Evolutionary conservation across 1,140 invertebrate species (phyloP), one percentile per base, ranked within the genome.

Genomic region (Anoplolepis gracilipes): DNA sequence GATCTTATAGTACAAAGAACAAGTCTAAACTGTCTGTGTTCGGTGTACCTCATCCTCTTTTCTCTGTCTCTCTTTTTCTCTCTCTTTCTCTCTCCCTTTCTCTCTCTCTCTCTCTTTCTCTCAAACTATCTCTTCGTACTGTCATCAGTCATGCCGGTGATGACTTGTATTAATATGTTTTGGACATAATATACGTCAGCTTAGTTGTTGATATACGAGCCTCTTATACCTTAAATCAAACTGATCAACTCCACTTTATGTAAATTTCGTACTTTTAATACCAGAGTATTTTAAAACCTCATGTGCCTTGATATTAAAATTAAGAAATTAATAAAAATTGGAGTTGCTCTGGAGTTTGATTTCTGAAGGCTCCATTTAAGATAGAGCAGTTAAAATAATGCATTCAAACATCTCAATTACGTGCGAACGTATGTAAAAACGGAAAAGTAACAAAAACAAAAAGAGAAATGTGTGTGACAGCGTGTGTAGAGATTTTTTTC

Each of bases 1-100:
- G 62, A 73, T 89, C 62, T 90, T 87, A 87, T 90, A 90, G 88
- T 90, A 90, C 88, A 90, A 90, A 90, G 64, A 84, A 81, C 88
- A 90, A 87, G 64, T 87, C 84, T 84, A 85, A 87, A 90, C 79
- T 87, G 88, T 90, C 88, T 87, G 85, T 90, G 86, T 90, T 90
- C 82, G 65, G 59, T 90, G 85, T 90, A 89, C 30, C 39, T 85
- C 36, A 78, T 85, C n/a, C 36, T 55, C 42, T 62, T 73, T 42
- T 59, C 69, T n/a, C n/a, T n/a, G n/a, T n/a, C n/a, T n/a, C n/a
- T n/a, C 53, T 65, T 39, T 62, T 36, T 84, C 30, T 78, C 25
- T 42, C 39, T 42, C 8, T 42, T 10, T 42, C 39, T 42, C 46
- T 87, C 57, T 61, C 42, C 77, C 49, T 67, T 39, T 84, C 30